phyloP scores from a whole-genome alignment of 2,797 vertebrate genomes.

The Crax fasciolata region DNA sequence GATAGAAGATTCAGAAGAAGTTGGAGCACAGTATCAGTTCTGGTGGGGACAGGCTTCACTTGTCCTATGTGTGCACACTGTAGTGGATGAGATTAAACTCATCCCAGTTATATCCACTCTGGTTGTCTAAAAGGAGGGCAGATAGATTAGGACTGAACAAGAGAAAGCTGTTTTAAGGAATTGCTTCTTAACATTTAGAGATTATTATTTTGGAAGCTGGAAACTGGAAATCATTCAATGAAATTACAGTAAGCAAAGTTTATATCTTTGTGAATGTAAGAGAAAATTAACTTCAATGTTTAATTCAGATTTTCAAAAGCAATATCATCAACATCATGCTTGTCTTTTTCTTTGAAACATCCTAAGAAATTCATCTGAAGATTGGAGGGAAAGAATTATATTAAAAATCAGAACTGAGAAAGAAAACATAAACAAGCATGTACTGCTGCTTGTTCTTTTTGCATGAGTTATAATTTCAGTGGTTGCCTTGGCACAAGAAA shows the following conservation, averaged over 20 bases:
- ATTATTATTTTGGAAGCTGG: background rate
- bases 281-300: background rate
- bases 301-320: rapidly evolving
- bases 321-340: background rate
- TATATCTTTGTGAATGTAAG: background rate
- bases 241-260: background rate
- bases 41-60: background rate
- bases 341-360: background rate
- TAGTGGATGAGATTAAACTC: background rate
- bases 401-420: background rate
- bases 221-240: background rate
- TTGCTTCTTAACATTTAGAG: background rate
- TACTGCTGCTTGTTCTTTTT: background rate
- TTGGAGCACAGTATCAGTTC: background rate
- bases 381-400: background rate
- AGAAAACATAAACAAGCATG: background rate
- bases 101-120: background rate
- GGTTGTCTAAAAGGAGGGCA: background rate
- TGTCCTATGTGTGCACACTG: background rate
- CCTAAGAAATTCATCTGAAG: background rate
- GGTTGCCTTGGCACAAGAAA: background rate
- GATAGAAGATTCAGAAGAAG: background rate
- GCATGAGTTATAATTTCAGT: background rate
- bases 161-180: background rate
- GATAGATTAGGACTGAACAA: background rate